Base-by-base conservation (phyloP, 2,888 invertebrate species). In the Athalia rosae region DNA sequence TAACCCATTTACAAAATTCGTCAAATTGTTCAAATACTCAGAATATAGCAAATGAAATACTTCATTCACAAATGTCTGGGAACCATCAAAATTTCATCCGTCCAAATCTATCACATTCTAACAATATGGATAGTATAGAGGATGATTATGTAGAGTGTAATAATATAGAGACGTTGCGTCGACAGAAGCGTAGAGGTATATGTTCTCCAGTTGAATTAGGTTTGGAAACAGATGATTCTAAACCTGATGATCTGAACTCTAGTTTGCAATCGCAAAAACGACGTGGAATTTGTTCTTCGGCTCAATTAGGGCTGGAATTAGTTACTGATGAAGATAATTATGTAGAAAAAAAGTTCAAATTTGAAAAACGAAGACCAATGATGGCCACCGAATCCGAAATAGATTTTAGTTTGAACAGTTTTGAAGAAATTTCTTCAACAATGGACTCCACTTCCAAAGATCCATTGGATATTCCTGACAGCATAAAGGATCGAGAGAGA, bases 251-350 rank as follows among this genome's bases (percentile, higher is more conserved):
- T 66, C 58, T 74, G 13, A 91, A 91, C 79, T 90, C 88, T 79
- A 91, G 89, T 80, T 82, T 92, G 59, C 91, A 91, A 80, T 87
- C 91, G 62, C 91, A 92, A 83, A 93, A 92, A 86, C 90, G 93
- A 3, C 89, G 92, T 76, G 93, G 92, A 6, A 92, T 93, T 82
- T 93, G 92, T 85, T 92, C 92, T 0, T 91, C 92, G 11, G 92
- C 91, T 83, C 92, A 92, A 80, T 85, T 92, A 13, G 90, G 85
- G 5, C 80, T 85, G 1, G 84, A 86, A 41, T 81, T 85, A 41
- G 84, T 85, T 3, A 83, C 82, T 0, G 80, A 83, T 61, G 80
- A 82, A 9, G 81, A 83, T 13, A 82, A 82, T 67, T 82, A 82
- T 56, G 82, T 83, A 0, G 82, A 82, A 66, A 79, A 83, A 77